phyloP scores from a whole-genome alignment of 1,140 invertebrate species.

The Listronotus bonariensis region DNA sequence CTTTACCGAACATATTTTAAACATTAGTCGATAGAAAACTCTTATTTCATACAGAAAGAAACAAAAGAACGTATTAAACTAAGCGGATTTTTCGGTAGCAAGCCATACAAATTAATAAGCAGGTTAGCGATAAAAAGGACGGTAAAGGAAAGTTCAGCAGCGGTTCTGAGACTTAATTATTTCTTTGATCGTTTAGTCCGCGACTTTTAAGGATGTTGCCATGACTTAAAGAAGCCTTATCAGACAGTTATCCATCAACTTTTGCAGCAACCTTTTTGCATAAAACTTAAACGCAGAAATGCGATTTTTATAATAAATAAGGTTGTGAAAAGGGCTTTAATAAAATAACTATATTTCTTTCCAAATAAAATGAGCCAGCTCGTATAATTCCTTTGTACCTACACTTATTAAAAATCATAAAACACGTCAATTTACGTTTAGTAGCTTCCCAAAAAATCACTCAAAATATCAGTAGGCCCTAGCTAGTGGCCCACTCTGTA shows the following conservation, averaged over 20 bases:
- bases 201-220: constrained; percentile 24
- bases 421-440: no score
- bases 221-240: constrained; percentile 26
- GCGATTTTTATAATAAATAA: no score
- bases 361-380: no score
- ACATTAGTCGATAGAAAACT: constrained; percentile 18
- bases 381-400: no score
- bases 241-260: constrained; percentile 21
- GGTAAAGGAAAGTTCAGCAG: constrained; percentile 39
- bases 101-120: constrained; percentile 51
- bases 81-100: constrained; percentile 49
- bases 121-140: constrained; percentile 39
- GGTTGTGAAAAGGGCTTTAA: no score
- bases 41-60: constrained; percentile 36
- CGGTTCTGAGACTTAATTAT: constrained; percentile 40
- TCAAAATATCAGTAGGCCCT: no score
- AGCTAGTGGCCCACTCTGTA: no score
- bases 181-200: constrained; percentile 42
- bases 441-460: no score
- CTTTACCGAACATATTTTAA: constrained; percentile 13
- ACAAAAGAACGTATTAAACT: constrained; percentile 44
- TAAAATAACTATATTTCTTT: no score
- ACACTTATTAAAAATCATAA: no score
- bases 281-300: no score
- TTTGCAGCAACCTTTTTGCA: not conserved